phyloP scores from a whole-genome alignment of 2,888 invertebrate species.

The Hedychridium roseum region DNA sequence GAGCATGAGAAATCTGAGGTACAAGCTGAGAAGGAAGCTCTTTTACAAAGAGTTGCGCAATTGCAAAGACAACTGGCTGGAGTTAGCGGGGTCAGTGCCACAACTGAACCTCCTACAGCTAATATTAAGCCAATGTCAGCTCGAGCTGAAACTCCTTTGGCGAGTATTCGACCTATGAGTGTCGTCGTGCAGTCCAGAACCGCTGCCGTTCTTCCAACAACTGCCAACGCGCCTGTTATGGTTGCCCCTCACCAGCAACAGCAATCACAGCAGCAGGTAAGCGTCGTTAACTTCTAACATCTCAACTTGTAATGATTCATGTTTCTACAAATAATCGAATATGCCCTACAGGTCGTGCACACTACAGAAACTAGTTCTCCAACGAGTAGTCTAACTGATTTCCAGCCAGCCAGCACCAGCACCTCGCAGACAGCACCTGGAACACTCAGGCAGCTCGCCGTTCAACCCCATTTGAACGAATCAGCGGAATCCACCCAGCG shows the following conservation, averaged over 20 bases:
- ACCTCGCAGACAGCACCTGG: constrained; percentile 66
- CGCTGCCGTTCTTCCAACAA: constrained; percentile 82
- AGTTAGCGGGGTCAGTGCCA: constrained; percentile 68
- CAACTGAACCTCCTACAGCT: constrained; percentile 79
- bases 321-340: too few species aligned
- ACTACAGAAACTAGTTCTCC: constrained; percentile 71
- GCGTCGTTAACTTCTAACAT: too few species aligned
- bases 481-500: constrained; percentile 67
- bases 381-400: constrained; percentile 80
- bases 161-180: constrained; percentile 92
- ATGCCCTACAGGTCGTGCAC: constrained; percentile 64
- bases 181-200: constrained; percentile 73
- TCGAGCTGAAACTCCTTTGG: constrained; percentile 83
- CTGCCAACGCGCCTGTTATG: constrained; percentile 65
- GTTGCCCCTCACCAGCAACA: constrained; percentile 57
- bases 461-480: constrained; percentile 69
- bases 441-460: constrained; percentile 72
- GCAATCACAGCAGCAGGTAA: constrained; percentile 70
- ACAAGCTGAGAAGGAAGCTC: constrained; percentile 73
- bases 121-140: constrained; percentile 96
- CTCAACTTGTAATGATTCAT: too few species aligned
- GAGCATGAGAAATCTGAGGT: constrained; percentile 78
- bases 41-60: constrained; percentile 75
- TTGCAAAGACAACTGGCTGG: constrained; percentile 75
- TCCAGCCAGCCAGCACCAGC: constrained; percentile 86